These are phyloP conservation scores for Eledona agricola DNA, from an alignment of 2,888 invertebrate species.

Conservation along the genomic window DNA sequence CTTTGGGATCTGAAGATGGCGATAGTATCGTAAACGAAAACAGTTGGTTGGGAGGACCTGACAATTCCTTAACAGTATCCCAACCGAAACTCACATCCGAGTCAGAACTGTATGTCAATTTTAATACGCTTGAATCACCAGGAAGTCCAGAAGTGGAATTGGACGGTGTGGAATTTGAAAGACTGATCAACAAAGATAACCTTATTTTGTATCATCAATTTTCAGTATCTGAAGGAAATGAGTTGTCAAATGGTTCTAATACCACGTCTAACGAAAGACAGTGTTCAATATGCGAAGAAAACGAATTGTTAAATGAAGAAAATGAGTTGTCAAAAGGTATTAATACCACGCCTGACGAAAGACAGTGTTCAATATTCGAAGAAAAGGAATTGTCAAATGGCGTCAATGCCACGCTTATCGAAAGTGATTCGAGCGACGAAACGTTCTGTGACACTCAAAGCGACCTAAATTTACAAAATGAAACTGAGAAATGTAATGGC, in stretches of 20 bases:
- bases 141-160: slow-evolving; percentile 72
- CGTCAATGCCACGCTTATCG: slow-evolving; percentile 45
- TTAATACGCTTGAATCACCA: slow-evolving; percentile 73
- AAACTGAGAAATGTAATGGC: slow-evolving; percentile 40
- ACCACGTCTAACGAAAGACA: slow-evolving; percentile 55
- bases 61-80: slow-evolving; percentile 56
- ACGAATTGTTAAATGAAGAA: not conserved
- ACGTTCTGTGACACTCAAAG: slow-evolving; percentile 63
- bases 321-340: too few relatives aligned
- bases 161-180: slow-evolving; percentile 49
- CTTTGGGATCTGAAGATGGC: slow-evolving; percentile 69
- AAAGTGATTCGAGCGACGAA: slow-evolving; percentile 65
- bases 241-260: slow-evolving; percentile 3
- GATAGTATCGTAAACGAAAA: slow-evolving; percentile 45
- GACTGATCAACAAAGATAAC: slow-evolving; percentile 58
- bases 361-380: not conserved
- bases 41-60: slow-evolving; percentile 54
- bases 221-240: not conserved
- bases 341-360: slow-evolving; percentile 50
- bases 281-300: not conserved
- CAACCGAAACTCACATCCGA: slow-evolving; percentile 65
- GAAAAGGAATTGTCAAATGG: not conserved
- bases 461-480: too few relatives aligned
- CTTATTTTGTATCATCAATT: slow-evolving; percentile 36
- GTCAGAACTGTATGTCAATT: slow-evolving; percentile 71